phyloP scores from a whole-genome alignment of 2,888 invertebrate species.

The Branchellion lobata region DNA sequence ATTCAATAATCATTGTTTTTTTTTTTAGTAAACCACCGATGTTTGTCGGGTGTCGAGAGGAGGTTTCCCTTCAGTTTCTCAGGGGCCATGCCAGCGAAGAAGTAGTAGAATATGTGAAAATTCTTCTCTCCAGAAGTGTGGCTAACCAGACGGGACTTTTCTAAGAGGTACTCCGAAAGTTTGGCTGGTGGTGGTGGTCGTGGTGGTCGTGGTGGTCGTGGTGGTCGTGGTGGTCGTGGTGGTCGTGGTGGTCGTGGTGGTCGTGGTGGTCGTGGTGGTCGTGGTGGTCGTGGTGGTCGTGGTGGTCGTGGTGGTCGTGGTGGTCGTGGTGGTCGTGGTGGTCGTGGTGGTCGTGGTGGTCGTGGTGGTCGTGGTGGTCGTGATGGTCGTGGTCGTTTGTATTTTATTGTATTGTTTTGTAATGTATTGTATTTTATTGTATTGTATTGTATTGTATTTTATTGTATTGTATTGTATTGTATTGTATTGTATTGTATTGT shows the following conservation, averaged over 20 bases:
- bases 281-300: no score
- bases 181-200: conserved; percentile 52
- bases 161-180: conserved; percentile 58
- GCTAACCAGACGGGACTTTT: conserved; percentile 59
- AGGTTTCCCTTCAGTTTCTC: conserved; percentile 55
- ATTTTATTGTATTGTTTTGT: no score
- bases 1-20: no score
- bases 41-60: conserved; percentile 53
- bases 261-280: background rate
- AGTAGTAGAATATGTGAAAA: conserved; percentile 61
- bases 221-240: background rate
- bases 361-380: background rate
- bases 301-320: background rate
- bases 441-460: no score
- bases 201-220: background rate
- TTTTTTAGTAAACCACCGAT: conserved; percentile 52
- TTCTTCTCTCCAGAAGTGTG: conserved; percentile 57
- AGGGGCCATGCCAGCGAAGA: conserved; percentile 58
- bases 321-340: background rate
- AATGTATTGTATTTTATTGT: no score
- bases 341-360: background rate
- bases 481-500: no score
- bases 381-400: background rate
- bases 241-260: background rate
- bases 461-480: background rate